Evolutionary conservation across 2,888 invertebrate genomes (phyloP), one percentile per base, ranked within the genome.

Genomic region (Dendrolimus pini): DNA sequence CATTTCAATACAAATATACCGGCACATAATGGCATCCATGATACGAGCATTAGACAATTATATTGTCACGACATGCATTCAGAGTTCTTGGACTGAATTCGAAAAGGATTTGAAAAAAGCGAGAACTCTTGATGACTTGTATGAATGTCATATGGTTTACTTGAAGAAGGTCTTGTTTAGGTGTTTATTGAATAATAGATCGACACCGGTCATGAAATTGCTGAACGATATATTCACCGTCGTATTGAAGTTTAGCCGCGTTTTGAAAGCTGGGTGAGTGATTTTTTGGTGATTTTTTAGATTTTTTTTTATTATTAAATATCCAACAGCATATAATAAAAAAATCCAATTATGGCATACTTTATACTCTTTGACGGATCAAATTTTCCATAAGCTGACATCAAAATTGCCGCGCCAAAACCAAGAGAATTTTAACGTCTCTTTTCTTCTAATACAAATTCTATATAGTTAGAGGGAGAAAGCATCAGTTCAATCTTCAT

Each of bases 11-110:
- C 95, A 96, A 72, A 88, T 94, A 60, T 94, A 93, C 69, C 92
- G 96, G 0, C 95, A 96, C 72, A 91, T 94, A 18, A 94, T 96
- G 93, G 93, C 94, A 41, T 95, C 96, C 59, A 94, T 96, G 74
- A 92, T 96, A 54, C 93, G 94, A 60, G 94, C 95, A 0, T 77
- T 96, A 41, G 94, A 96, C 75, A 95, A 94, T 82, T 96, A 96
- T 75, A 92, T 96, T 57, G 94, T 94, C 1, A 94, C 95, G 0
- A 95, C 94, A 56, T 95, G 96, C 41, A 87, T 96, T 41, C 93
- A 95, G 57, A 91, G 93, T 0, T 94, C 95, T 1, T 96, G 96
- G 96, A 92, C 92, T 1, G 93, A 93, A 61, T 94, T 96, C 64
- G 94, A 95, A 68, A 93, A 93, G 61, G 94, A 94, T 68, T 76